Evolutionary conservation across 2,888 invertebrate genomes (phyloP), one percentile per base, ranked within the genome.

Genomic region (Cerastis leucographa): DNA sequence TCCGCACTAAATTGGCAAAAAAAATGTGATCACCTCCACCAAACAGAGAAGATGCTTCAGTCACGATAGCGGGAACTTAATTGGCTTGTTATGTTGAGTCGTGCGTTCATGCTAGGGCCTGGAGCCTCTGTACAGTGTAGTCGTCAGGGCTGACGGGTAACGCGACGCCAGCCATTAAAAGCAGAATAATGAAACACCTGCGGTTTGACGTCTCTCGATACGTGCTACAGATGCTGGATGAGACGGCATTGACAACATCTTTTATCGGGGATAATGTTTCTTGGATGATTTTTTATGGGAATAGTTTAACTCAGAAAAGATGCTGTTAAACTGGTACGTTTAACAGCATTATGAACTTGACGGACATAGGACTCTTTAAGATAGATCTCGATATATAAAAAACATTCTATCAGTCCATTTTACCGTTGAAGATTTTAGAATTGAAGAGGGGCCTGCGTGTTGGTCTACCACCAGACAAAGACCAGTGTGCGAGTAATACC

Each of bases 171-270:
- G 93, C 94, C 95, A 96, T 96, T 96, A 96, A 85, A 95, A 95
- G 93, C 92, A 89, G 95, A 94, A 96, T 96, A 96, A 96, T 96
- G 95, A 95, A 96, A 96, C 95, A 96, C 95, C 95, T 95, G 95
- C 94, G 95, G 95, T 95, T 94, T 93, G 91, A 88, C 88, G 89
- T 89, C 87, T 90, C 91, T 89, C 80, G 80, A 85, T 79, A 74
- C 89, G 75, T 54, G 68, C 46, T 49, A 7, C 72, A 46, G 68
- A 22, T 42, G 54, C 88, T 88, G 76, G 89, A 86, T 89, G 73
- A 78, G 89, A 76, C 84, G 49, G 70, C 19, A 71, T 51, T 74
- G 40, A 74, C 35, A 17, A 19, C 29, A 7, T 59, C 1, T 40
- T 51, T n/a, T 19, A 46, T 40, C 14, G 9, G 8, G 17, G n/a